Evolutionary conservation across 1,140 invertebrate genomes (phyloP), one percentile per base, ranked within the genome.

Genomic region (Aphelinus atriplicis): DNA sequence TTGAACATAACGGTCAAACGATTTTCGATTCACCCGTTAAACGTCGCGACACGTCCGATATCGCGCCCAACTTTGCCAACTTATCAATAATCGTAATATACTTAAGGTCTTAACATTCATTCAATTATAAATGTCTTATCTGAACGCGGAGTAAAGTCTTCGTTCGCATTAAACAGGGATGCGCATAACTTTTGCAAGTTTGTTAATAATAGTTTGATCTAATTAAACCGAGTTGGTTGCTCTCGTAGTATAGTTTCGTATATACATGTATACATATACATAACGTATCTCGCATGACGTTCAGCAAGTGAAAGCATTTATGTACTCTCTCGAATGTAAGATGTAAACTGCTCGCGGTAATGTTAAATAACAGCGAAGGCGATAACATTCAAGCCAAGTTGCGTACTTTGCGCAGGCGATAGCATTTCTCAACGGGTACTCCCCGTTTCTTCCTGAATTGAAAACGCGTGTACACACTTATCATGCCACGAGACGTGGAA

Each of bases 221-320:
- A 67, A 67, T 67, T 67, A 67, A 67, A 67, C 26, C 43, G 46
- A 67, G 65, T 67, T 67, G 45, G 26, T 26, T 55, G 51, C 10
- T 10, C 48, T 55, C 7, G 51, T 56, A 9, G 2, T 51, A 67
- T 45, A 55, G 43, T 67, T 55, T 56, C 51, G 42, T n/a, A 56
- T 43, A 26, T 26, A 26, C 26, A 26, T 26, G 26, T 26, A 26
- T 26, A 26, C 26, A 26, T 26, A 26, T 26, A 26, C 26, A 26
- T 26, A 26, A 26, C 26, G 26, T 65, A 10, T 65, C 48, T 48
- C 2, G 1, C 47, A 48, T 6, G 50, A 42, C 10, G 42, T n/a
- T 4, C 58, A 26, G 3, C 47, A 48, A 65, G 47, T 65, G 51
- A 65, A 65, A 65, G 51, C 46, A 10, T 65, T 65, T 65, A 51